Base-by-base conservation (phyloP, 2,797 vertebrate species). In the Melanotaenia nigrans region DNA sequence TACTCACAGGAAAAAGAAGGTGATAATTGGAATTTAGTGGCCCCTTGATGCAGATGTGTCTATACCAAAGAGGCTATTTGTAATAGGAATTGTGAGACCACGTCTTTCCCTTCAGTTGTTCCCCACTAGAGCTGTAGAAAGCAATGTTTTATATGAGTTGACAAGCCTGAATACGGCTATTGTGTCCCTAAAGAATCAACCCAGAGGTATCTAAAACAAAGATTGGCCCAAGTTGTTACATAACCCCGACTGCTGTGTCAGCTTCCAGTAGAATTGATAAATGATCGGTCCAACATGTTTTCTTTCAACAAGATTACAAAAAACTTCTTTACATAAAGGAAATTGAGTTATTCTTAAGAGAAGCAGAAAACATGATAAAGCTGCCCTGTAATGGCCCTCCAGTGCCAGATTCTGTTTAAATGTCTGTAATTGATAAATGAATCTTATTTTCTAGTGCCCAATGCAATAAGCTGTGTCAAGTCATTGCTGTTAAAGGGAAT, bases 41-140 rank as follows among this genome's bases (percentile, higher is more conserved):
- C 81, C 86, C 75, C 89, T 79, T 92, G 84, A 92, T 91, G 88
- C 77, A 87, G 93, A 90, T 93, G 93, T 90, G 82, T 92, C 93
- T 93, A 96, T 95, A 95, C 97, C 96, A 97, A 98, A 97, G 96
- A 97, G 94, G 91, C 93, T 94, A 81, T 90, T 88, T 89, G 85
- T 93, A 88, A 89, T 78, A 70, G 77, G 77, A 88, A 81, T 64
- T 82, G 60, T 14, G 67, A 81, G 75, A 82, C 77, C 78, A 72
- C 65, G 70, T 45, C 20, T 75, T 76, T 85, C 79, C 76, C 77
- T 90, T 83, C 81, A 85, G 74, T 77, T 57, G 20, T 77, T 62
- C 64, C 74, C 73, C 71, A 61, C 30, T 61, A 70, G 61, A 80
- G 61, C 68, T 78, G 75, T 79, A 78, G 72, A 70, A 55, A 76